Evolutionary conservation across 2,888 invertebrate genomes (phyloP), one percentile per base, ranked within the genome.

Genomic region (Cryptophagus acutangulus): DNA sequence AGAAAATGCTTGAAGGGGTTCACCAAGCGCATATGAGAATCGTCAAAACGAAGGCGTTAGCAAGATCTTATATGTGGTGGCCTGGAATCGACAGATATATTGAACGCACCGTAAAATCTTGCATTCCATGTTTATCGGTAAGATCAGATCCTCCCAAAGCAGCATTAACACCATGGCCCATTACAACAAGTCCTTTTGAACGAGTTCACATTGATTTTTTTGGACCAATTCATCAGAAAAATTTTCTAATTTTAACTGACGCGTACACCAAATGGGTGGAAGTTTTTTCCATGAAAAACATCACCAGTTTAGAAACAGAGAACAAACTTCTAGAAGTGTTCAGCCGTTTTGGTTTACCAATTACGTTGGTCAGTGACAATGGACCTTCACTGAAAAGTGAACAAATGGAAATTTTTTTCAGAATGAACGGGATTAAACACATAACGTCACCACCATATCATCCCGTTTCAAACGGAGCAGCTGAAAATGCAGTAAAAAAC

Each of bases 1-100:
- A 28, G 36, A 38, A 33, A 15, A 35, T 58, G 10, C 33, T 56
- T 17, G 43, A 43, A 18, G 42, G 49, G 40, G 39, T 62, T 5
- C 60, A 58, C 40, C 36, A 33, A 9, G 43, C 51, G 6, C 61
- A 63, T 38, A 45, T 51, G 3, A 61, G 55, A 12, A 49, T 51
- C n/a, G 54, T 50, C 25, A 51, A 52, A 38, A 56, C 54, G 48
- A 62, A 62, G 46, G 36, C 49, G 13, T 33, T 59, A 9, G 60
- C 57, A 3, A 43, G 55, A 36, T 46, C 53, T 16, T 51, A 47
- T 34, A 52, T 52, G 14, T 60, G 40, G 38, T 59, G 53, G 55
- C 52, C 55, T 3, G 36, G 30, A 12, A 46, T 57, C n/a, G 51
- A 56, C 16, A 20, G 42, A 1, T 53, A 59, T 10, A 57, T 61